Evolutionary conservation across 2,113 vertebrate species (phyloP).

Genomic region (Zosterops hypoxanthus): DNA sequence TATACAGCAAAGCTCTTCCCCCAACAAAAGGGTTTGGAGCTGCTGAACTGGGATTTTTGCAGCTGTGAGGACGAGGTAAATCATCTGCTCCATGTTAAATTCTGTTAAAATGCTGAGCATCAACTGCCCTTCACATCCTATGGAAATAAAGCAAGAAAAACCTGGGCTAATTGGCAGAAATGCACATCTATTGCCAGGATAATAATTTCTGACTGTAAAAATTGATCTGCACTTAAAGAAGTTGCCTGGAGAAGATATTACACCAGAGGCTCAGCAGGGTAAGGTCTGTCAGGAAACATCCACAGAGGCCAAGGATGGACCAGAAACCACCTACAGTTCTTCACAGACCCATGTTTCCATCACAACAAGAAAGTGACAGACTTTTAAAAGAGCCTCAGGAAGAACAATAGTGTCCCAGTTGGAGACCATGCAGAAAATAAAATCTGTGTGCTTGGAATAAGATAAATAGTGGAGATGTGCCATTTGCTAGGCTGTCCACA

Average conservation of each 20-base stretch:
- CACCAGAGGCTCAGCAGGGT: neutral
- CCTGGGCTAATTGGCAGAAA: neutral
- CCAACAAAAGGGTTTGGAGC: neutral
- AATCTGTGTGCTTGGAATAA: neutral
- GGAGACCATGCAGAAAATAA: neutral
- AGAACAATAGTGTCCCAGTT: neutral
- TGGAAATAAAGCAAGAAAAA: neutral
- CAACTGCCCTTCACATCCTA: neutral
- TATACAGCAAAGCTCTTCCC: neutral
- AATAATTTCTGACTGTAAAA: neutral
- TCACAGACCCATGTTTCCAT: neutral
- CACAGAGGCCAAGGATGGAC: neutral
- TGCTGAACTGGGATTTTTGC: neutral
- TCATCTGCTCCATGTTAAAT: neutral
- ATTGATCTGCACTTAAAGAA: neutral
- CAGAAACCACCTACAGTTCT: neutral
- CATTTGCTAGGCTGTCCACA: neutral
- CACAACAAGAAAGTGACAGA: fast-evolving
- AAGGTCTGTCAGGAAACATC: neutral
- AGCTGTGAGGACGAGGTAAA: neutral
- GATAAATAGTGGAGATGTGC: neutral
- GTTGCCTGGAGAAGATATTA: neutral
- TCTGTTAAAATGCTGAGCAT: neutral
- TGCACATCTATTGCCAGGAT: neutral
- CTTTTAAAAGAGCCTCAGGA: neutral